phyloP scores from a whole-genome alignment of 2,888 invertebrate species.

The Yponomeuta evonymella region DNA sequence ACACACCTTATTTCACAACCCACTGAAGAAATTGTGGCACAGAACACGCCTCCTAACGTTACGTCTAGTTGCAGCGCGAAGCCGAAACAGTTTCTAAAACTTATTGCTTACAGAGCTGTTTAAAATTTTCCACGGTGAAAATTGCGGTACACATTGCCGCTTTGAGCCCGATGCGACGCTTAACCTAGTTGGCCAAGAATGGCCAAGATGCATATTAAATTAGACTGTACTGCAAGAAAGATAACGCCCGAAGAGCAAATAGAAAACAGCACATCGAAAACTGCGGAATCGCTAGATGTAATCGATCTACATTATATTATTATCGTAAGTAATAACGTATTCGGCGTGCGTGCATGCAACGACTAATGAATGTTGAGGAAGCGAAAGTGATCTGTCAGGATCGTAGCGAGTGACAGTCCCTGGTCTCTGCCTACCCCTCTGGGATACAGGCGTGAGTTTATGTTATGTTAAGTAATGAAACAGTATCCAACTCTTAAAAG shows the following conservation, averaged over 20 bases:
- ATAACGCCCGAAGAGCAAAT: conserved; percentile 53
- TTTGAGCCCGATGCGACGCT: conserved; percentile 25
- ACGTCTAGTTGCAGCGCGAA: background rate
- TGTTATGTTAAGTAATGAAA: no score
- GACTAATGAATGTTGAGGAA: no score
- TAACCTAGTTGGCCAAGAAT: conserved; percentile 39
- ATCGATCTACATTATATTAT: background rate
- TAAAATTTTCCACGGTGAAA: conserved; percentile 8
- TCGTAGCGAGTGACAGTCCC: no score
- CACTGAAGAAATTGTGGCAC: background rate
- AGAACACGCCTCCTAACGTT: background rate
- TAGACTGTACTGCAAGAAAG: conserved; percentile 44
- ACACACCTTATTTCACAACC: no score
- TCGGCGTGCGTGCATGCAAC: no score
- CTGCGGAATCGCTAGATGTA: conserved; percentile 24
- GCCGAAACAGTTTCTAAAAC: background rate
- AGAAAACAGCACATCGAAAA: conserved; percentile 35
- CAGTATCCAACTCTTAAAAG: no score
- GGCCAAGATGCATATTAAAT: conserved; percentile 54
- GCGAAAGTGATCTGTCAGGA: no score
- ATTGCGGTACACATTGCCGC: background rate
- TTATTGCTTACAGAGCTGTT: background rate
- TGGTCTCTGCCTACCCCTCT: no score
- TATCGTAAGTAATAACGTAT: no score
- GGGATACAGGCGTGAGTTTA: no score